These are phyloP conservation scores for Tragelaphus buxtoni DNA, from an alignment of 2,113 vertebrate species.

Conservation along the genomic window DNA sequence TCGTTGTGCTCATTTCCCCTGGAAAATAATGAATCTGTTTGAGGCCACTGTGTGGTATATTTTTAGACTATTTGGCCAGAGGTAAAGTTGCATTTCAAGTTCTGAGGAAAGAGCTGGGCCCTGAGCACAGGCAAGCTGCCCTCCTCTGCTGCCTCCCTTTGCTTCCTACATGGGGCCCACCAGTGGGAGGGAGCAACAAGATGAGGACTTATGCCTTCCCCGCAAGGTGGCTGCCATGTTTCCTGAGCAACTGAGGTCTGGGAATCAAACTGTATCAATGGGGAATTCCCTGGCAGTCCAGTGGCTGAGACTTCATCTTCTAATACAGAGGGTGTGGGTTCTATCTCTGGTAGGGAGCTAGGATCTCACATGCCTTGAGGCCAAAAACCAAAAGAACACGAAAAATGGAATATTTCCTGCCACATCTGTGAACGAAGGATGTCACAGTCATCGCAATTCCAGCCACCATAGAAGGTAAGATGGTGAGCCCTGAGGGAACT, in stretches of 20 bases:
- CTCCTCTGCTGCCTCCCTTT: not conserved
- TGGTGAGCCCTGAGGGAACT: not conserved
- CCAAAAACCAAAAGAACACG: not conserved
- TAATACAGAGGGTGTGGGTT: not conserved
- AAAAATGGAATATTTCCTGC: not conserved
- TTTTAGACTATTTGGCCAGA: not conserved
- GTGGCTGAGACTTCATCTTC: not conserved
- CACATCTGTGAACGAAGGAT: not conserved
- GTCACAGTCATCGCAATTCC: not conserved
- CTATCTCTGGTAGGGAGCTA: not conserved
- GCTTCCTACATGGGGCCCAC: not conserved
- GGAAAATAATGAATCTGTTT: slow-evolving; percentile 12
- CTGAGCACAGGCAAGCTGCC: not conserved
- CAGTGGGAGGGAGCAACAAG: not conserved
- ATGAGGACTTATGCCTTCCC: not conserved
- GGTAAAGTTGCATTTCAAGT: not conserved
- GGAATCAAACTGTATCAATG: not conserved
- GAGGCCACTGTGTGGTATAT: not conserved
- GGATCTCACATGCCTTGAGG: not conserved
- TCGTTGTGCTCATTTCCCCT: not conserved
- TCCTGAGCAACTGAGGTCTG: not conserved
- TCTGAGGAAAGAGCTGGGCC: not conserved
- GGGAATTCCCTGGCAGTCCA: not conserved
- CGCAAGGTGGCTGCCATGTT: not conserved
- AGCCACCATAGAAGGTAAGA: not conserved